Base-by-base conservation (phyloP, 2,888 invertebrate genomes). In the Microctonus hyperodae region DNA sequence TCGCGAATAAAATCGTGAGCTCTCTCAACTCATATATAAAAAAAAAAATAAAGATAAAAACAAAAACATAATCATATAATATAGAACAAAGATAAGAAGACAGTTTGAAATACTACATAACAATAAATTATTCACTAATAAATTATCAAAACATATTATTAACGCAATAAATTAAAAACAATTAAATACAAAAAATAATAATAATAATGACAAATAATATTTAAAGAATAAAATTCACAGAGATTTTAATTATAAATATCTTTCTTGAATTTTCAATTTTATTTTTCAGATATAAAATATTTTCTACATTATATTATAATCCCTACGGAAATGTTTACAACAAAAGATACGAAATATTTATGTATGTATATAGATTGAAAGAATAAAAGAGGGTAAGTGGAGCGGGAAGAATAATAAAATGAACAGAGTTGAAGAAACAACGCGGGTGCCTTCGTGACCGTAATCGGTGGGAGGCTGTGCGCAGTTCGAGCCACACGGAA, bases 401-500 rank as follows among this genome's bases (percentile, higher is more conserved):
- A 66, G 40, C 28, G 20, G 58, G 44, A 64, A n/a, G 37, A 56
- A 65, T 37, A 53, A 11, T 33, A 55, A 33, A 68, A 64, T 56
- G 62, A 51, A 70, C 48, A 57, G 66, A 56, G 69, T 70, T 20
- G 67, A 33, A 67, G 56, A 69, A 68, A 58, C 60, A 65, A 64
- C 65, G 69, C 67, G 57, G 68, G 66, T 73, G 72, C 72, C 74
- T 80, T 80, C 81, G 80, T 81, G 81, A 79, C 77, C 75, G 76
- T 82, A 81, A 81, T 79, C 76, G 81, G 73, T 64, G 73, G 73
- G 75, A 75, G 70, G 62, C 68, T 66, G 63, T 59, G 53, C 40
- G 31, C 72, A 75, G 74, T 75, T 78, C 79, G 75, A 79, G 76
- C 76, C 79, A 78, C 79, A 80, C 81, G 81, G 82, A 82, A 82